Evolutionary conservation across 2,113 vertebrate species (phyloP).

Genomic region (Microcebus griseorufus): DNA sequence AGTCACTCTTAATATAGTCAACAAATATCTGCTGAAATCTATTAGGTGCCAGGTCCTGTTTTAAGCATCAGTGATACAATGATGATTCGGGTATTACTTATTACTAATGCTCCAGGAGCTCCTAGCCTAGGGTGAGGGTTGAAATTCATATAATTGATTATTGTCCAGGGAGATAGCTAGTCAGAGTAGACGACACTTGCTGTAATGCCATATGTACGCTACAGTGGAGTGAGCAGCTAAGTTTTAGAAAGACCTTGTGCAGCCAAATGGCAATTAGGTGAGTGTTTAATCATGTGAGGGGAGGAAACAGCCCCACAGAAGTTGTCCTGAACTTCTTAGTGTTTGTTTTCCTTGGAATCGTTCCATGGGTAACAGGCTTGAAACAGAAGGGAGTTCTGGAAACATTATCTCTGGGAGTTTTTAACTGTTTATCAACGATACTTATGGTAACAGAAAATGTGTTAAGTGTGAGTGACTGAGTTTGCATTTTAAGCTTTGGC

Average conservation of each 20-base stretch:
- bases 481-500: not conserved
- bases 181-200: not conserved
- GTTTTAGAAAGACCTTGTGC: not conserved
- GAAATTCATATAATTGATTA: not conserved
- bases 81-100: not conserved
- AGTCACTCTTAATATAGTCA: not conserved
- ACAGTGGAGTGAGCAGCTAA: not conserved
- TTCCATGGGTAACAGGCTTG: constrained; percentile 13
- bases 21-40: not conserved
- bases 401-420: constrained; percentile 42
- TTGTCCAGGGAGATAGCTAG: not conserved
- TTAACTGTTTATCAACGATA: constrained; percentile 31
- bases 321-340: constrained; percentile 22
- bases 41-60: not conserved
- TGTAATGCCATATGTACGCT: not conserved
- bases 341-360: constrained; percentile 56
- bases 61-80: not conserved
- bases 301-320: not conserved
- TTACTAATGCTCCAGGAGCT: not conserved
- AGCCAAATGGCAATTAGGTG: constrained; percentile 28
- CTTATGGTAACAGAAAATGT: constrained; percentile 59
- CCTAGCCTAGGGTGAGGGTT: not conserved
- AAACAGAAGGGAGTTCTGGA: constrained; percentile 46
- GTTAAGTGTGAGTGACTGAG: constrained; percentile 38
- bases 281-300: not conserved